phyloP scores from a whole-genome alignment of 2,113 vertebrate genomes.

The Pseudorasbora parva region DNA sequence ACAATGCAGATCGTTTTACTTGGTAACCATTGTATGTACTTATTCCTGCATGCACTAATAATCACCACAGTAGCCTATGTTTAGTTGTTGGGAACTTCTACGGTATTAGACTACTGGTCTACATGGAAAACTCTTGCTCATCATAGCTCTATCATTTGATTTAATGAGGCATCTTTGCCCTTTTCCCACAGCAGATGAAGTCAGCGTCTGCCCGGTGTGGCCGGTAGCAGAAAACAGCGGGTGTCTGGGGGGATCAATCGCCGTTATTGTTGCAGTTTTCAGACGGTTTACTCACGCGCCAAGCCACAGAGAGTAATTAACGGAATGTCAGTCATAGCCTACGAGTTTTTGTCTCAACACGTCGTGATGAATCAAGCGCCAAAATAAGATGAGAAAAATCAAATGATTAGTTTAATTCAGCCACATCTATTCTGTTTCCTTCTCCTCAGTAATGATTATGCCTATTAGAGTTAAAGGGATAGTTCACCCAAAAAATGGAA shows the following conservation, averaged over 20 bases:
- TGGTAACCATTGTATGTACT: not conserved
- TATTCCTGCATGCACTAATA: not conserved
- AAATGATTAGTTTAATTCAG: conserved; percentile 41
- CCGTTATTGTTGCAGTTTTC: conserved; percentile 41
- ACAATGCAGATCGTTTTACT: too few relatives aligned
- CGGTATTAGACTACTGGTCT: not conserved
- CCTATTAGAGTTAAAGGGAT: too few relatives aligned
- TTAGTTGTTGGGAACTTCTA: not conserved
- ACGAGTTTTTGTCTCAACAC: conserved; percentile 13
- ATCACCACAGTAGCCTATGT: too few relatives aligned
- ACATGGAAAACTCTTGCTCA: conserved; percentile 44
- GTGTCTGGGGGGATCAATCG: conserved; percentile 27
- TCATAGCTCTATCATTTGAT: conserved; percentile 29
- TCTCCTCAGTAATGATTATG: too few relatives aligned
- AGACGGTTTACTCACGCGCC: conserved; percentile 56
- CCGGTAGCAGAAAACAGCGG: conserved; percentile 36
- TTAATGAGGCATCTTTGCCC: conserved; percentile 33
- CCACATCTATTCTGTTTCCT: not conserved
- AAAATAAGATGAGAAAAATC: conserved; percentile 22
- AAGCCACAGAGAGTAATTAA: conserved; percentile 44
- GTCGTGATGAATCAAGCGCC: conserved; percentile 4
- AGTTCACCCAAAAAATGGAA: too few relatives aligned
- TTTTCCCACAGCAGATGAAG: conserved; percentile 37
- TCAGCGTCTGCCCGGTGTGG: conserved; percentile 44
- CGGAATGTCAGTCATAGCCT: conserved; percentile 25